Evolutionary conservation across 2,888 invertebrate genomes (phyloP).

Genomic region (Monoplex corrugatus): DNA sequence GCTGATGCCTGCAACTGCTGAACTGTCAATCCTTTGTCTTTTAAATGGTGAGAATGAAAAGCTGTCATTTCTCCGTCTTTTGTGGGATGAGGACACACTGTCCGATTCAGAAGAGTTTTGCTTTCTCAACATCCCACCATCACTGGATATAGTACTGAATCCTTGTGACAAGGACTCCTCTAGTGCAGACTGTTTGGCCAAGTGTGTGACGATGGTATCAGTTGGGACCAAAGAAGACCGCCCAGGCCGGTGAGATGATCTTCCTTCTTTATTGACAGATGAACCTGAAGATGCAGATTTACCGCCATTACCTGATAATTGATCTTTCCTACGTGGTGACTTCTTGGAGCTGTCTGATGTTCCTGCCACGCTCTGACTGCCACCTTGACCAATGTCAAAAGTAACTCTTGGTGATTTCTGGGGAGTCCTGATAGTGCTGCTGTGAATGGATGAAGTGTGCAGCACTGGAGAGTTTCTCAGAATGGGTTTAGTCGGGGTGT

Average conservation of each 20-base stretch:
- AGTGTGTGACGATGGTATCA: too few species aligned
- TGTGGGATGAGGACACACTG: not conserved
- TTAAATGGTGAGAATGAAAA: not conserved
- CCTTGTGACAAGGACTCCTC: not conserved
- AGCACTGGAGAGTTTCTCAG: constrained; percentile 48
- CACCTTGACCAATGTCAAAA: not conserved
- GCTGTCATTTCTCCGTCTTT: not conserved
- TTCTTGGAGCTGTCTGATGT: constrained; percentile 69
- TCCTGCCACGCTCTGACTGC: constrained; percentile 54
- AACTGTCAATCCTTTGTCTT: not conserved
- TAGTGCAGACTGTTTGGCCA: not conserved
- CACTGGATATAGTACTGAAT: not conserved
- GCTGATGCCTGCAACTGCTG: not conserved
- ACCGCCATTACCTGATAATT: constrained; percentile 41
- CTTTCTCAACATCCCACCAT: not conserved
- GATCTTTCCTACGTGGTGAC: constrained; percentile 66
- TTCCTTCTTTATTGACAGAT: not conserved
- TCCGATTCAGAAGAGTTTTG: not conserved
- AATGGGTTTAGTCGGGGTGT: constrained; percentile 54
- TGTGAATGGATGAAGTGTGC: not conserved
- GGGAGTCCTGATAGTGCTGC: not conserved
- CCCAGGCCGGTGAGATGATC: not conserved
- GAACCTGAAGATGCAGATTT: constrained; percentile 21
- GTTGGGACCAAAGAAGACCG: too few species aligned
- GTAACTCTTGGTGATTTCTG: constrained; percentile 37